A percentile compares a stretch with the other conserved stretches of the same genome.
phyloP scores from a whole-genome alignment of 2,113 vertebrate species.

The Otis tarda region DNA sequence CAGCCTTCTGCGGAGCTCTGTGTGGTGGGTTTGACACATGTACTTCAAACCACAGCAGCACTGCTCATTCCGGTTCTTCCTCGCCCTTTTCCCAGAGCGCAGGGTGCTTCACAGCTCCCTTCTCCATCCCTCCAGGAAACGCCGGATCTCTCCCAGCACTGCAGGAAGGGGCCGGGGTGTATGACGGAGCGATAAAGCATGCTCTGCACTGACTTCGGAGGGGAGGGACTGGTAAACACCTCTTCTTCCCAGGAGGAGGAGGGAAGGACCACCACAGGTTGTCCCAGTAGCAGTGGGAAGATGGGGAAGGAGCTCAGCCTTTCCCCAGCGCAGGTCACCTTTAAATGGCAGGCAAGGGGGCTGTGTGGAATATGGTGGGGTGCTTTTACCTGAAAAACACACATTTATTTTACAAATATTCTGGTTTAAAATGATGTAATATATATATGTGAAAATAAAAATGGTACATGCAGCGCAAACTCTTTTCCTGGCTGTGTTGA shows the following conservation, averaged over 20 bases:
- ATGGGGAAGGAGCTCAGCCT: background rate
- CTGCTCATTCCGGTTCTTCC: background rate
- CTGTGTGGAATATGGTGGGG: background rate
- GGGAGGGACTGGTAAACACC: background rate
- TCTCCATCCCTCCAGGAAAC: background rate
- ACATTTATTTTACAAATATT: background rate
- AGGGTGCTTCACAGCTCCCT: background rate
- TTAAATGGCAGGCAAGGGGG: background rate
- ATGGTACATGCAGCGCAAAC: background rate
- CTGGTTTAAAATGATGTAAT: conserved; percentile 11
- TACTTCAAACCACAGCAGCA: background rate
- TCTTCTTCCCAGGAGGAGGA: background rate
- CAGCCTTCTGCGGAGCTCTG: background rate
- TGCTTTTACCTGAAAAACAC: background rate
- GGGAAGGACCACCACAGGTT: background rate
- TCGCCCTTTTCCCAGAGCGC: background rate
- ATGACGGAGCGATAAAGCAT: background rate
- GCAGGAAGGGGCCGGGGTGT: background rate
- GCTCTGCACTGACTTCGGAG: background rate
- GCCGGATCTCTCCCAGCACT: background rate
- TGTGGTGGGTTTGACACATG: background rate
- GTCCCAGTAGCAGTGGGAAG: background rate
- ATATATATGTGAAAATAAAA: conserved; percentile 58
- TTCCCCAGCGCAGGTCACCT: background rate
- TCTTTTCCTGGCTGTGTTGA: background rate